Percentiles rank a stretch among this genome's conserved stretches.
Conservation (phyloP, 30 jellyfish, hydroid and myxozoan genomes). For the Phacellophora camtschatica region DNA sequence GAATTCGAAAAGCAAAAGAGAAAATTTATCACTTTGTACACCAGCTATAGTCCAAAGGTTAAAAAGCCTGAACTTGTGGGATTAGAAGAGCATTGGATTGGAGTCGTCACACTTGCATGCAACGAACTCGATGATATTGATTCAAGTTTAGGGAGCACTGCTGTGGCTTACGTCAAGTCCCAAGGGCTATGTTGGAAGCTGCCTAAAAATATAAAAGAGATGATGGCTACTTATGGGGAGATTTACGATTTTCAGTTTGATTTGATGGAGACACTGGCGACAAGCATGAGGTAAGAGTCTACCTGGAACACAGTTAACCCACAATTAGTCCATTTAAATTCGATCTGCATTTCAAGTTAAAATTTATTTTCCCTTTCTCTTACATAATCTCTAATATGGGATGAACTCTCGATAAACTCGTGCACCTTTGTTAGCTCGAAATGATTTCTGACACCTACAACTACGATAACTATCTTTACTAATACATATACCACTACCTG, state of each 20-base stretch:
- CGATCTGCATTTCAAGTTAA: no score
- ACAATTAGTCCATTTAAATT: no score
- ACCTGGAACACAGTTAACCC: no score
- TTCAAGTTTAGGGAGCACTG: not conserved
- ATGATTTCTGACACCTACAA: no score
- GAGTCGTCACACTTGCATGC: slow-evolving; percentile 45
- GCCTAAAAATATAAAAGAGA: not conserved
- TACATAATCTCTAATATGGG: no score
- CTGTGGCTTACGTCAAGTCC: not conserved
- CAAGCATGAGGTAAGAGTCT: slow-evolving; percentile 1
- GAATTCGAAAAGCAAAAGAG: slow-evolving; percentile 8
- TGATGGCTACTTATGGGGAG: slow-evolving; percentile 19
- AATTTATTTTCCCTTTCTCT: no score
- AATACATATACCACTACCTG: no score
- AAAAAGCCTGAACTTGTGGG: slow-evolving; percentile 41
- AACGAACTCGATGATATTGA: slow-evolving; percentile 31
- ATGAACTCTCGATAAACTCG: no score
- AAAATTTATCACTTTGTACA: not conserved
- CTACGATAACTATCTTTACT: no score
- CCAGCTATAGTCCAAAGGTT: slow-evolving; percentile 44
- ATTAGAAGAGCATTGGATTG: slow-evolving; percentile 18
- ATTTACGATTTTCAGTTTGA: slow-evolving; percentile 40
- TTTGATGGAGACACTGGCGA: slow-evolving; percentile 53
- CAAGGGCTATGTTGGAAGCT: slow-evolving; percentile 18
- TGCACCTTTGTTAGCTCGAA: no score